Percentiles rank a stretch among this genome's conserved stretches.
These are phyloP conservation scores for Aphis gossypii DNA, from an alignment of 1,140 invertebrate genomes.

Conservation along the genomic window DNA sequence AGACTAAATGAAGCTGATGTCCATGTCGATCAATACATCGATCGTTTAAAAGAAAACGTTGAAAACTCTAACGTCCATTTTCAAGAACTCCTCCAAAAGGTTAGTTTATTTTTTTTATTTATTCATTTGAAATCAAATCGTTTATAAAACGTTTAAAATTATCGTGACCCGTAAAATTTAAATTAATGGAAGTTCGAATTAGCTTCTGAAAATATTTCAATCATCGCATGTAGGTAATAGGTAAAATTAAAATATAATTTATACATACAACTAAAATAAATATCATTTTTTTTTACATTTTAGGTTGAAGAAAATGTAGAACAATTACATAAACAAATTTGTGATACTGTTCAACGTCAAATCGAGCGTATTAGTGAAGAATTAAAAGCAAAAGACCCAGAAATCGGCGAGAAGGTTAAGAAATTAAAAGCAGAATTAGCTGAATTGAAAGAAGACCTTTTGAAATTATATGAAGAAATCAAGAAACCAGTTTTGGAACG, in stretches of 20 bases:
- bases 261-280: background rate
- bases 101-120: background rate
- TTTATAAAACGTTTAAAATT: background rate
- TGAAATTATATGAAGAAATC: conserved; percentile 21
- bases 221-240: background rate
- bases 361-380: conserved; percentile 27
- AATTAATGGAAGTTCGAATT: background rate
- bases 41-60: conserved; percentile 7
- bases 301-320: conserved; percentile 15
- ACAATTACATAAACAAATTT: background rate
- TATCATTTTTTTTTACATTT: background rate
- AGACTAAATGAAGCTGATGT: conserved; percentile 21
- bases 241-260: background rate
- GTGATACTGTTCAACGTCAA: background rate
- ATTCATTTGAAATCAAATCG: background rate
- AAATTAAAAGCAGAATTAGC: conserved; percentile 28
- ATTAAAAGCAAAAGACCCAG: conserved; percentile 2
- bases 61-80: background rate
- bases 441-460: conserved; percentile 20
- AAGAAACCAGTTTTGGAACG: conserved; percentile 10
- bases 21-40: conserved; percentile 21
- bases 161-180: background rate
- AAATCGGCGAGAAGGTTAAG: conserved; percentile 35
- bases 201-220: background rate
- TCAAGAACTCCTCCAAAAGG: background rate